These are phyloP conservation scores for Lethrus apterus DNA, from an alignment of 1,140 invertebrate species.

Conservation along the genomic window DNA sequence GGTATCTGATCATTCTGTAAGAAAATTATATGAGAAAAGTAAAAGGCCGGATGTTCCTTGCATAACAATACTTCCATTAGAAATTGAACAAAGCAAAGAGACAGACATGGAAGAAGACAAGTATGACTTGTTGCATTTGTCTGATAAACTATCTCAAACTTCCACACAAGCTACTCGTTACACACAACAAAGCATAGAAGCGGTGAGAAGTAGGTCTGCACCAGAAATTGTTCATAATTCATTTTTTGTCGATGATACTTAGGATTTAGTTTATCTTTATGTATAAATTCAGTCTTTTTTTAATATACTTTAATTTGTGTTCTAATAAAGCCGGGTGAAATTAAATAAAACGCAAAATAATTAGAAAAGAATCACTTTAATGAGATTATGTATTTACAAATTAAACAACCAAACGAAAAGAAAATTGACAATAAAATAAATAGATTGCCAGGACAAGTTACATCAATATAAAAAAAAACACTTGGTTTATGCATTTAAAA, in stretches of 20 bases:
- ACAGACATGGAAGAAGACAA: no score
- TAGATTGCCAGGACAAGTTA: conserved; percentile 10
- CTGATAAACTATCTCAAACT: background rate
- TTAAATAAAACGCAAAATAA: background rate
- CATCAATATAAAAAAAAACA: conserved; percentile 8
- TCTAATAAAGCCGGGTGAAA: no score
- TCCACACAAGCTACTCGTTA: conserved; percentile 7
- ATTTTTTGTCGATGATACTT: conserved; percentile 13
- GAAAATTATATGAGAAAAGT: conserved; percentile 1
- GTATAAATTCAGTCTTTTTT: background rate
- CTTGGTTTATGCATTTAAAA: conserved; percentile 10
- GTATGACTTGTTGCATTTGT: conserved; percentile 3
- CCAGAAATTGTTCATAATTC: conserved; percentile 19
- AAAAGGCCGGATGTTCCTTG: no score
- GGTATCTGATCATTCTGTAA: background rate
- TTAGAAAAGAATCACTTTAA: conserved; percentile 18
- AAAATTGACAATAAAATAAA: conserved; percentile 19
- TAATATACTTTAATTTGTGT: no score
- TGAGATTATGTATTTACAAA: conserved; percentile 20
- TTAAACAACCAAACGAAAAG: conserved; percentile 15
- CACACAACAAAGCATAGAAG: conserved; percentile 1
- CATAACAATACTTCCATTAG: no score
- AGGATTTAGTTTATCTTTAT: no score
- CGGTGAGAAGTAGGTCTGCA: conserved; percentile 17
- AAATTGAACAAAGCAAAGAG: no score